Evolutionary conservation across 2,888 invertebrate genomes (phyloP).

Genomic region (Oasisia sp.): DNA sequence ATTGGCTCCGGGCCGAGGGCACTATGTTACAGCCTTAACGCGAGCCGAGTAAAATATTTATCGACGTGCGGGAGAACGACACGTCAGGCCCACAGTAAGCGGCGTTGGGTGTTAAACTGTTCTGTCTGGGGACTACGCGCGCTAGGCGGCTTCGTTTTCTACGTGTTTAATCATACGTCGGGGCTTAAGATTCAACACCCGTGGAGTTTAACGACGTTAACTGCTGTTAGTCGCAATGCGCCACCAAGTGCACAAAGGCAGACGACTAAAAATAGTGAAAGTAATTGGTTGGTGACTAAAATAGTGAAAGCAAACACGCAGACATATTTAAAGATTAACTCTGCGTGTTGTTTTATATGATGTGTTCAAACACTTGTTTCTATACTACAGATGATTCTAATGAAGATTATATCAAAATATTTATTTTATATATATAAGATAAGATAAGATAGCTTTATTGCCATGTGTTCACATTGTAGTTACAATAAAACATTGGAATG

Average conservation of each 20-base stretch:
- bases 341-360: too few relatives aligned
- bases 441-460: too few relatives aligned
- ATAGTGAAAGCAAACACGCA: not conserved
- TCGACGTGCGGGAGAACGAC: not conserved
- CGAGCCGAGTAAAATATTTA: not conserved
- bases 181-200: not conserved
- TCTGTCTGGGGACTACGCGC: not conserved
- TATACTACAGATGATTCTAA: not conserved
- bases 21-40: not conserved
- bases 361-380: too few relatives aligned
- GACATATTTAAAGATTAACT: too few relatives aligned
- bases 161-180: not conserved
- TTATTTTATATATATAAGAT: too few relatives aligned
- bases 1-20: too few relatives aligned
- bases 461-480: too few relatives aligned
- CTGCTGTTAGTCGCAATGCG: not conserved
- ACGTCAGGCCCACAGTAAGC: not conserved
- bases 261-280: not conserved
- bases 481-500: too few relatives aligned
- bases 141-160: not conserved
- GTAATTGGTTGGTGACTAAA: not conserved
- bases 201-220: not conserved
- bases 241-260: not conserved
- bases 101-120: not conserved
- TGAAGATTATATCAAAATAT: not conserved